Percentiles rank a stretch among this genome's conserved stretches.
These are phyloP conservation scores for Heliconius ethilla DNA, from an alignment of 2,888 invertebrate species.

Conservation along the genomic window DNA sequence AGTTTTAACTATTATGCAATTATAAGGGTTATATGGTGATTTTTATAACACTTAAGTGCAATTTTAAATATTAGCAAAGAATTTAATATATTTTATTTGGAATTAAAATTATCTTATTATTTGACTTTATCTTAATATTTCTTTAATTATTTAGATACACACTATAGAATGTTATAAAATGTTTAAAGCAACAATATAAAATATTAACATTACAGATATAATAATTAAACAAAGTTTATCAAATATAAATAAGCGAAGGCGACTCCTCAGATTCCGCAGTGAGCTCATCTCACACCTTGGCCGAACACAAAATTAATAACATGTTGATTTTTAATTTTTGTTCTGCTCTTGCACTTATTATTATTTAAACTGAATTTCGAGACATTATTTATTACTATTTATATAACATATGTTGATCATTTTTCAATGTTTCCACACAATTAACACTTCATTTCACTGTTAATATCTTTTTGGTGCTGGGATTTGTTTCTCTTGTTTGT, in stretches of 20 bases:
- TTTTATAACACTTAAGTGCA: background rate
- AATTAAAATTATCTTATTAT: background rate
- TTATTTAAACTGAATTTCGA: slow-evolving; percentile 81
- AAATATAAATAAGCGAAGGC: slow-evolving; percentile 29
- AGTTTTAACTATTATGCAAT: background rate
- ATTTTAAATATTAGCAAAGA: background rate
- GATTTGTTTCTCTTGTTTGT: slow-evolving; percentile 54
- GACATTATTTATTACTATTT: slow-evolving; percentile 80
- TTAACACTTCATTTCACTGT: slow-evolving; percentile 81
- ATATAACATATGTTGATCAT: slow-evolving; percentile 82
- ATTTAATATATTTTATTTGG: background rate
- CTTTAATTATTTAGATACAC: background rate
- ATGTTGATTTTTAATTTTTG: slow-evolving; percentile 79
- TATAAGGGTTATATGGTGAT: no score
- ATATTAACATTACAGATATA: slow-evolving; percentile 19
- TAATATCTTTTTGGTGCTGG: slow-evolving; percentile 70
- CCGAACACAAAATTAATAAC: slow-evolving; percentile 79
- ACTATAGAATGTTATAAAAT: background rate
- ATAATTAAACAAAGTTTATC: slow-evolving; percentile 2
- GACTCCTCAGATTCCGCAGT: slow-evolving; percentile 57
- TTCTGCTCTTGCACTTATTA: slow-evolving; percentile 79
- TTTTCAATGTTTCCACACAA: slow-evolving; percentile 81
- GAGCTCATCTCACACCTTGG: slow-evolving; percentile 77
- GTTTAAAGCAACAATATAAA: background rate
- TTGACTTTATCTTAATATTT: background rate